Evolutionary conservation across 2,797 vertebrate species (phyloP).

Genomic region (Liparis tanakae): DNA sequence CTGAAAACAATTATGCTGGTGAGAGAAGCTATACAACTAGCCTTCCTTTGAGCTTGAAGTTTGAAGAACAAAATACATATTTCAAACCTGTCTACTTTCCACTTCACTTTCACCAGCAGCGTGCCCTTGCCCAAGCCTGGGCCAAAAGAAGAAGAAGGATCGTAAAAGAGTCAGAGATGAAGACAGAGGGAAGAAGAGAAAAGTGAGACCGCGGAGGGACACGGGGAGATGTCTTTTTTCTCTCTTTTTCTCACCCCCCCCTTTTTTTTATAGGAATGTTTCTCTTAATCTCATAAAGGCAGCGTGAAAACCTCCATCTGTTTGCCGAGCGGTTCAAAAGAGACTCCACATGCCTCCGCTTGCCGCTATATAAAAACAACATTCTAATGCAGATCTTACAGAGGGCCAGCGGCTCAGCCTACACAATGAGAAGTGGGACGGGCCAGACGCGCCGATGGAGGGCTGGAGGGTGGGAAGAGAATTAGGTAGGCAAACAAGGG

Average conservation of each 20-base stretch:
- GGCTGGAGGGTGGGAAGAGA: slow-evolving; percentile 54
- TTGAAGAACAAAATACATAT: no score
- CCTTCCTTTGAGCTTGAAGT: no score
- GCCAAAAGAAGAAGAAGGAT: slow-evolving; percentile 19
- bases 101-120: slow-evolving; percentile 54
- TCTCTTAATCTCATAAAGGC: slow-evolving; percentile 85
- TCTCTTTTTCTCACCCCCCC: neutral
- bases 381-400: slow-evolving; percentile 79
- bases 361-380: slow-evolving; percentile 81
- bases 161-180: slow-evolving; percentile 12
- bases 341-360: slow-evolving; percentile 81
- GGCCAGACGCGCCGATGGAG: slow-evolving; percentile 61
- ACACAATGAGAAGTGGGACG: slow-evolving; percentile 74
- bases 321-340: slow-evolving; percentile 80
- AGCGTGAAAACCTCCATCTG: slow-evolving; percentile 78
- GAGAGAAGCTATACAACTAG: no score
- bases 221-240: slow-evolving; percentile 60
- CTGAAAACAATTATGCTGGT: no score
- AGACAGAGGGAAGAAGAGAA: slow-evolving; percentile 15
- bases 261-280: slow-evolving; percentile 79
- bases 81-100: slow-evolving; percentile 63
- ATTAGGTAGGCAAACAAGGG: slow-evolving; percentile 41
- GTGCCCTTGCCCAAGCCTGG: slow-evolving; percentile 65
- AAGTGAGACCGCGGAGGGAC: slow-evolving; percentile 45
- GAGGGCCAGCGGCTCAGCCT: slow-evolving; percentile 70